Evolutionary conservation across 64 coral and sea anemone genomes (phyloP), one percentile per base, ranked within the genome.

Genomic region (Montipora capricornis): DNA sequence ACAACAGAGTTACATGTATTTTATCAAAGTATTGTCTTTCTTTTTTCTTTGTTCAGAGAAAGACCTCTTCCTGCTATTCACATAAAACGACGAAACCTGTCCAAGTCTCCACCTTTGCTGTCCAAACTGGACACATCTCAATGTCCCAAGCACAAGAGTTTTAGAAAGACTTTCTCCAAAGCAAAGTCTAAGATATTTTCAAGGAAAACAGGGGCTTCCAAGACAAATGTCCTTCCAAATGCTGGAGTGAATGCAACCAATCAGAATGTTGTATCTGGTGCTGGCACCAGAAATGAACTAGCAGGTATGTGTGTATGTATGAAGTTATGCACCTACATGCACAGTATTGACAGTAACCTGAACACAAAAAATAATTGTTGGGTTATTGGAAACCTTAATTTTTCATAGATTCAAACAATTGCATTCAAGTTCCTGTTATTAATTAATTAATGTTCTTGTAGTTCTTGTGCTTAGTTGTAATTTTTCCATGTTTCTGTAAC

Each of bases 121-220:
- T 86, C 93, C 47, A 97, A 97, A 71, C 89, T 89, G 68, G 88
- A 94, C 13, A 68, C 90, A 12, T 97, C 93, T 5, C 85, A 84
- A 5, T 87, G 58, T 47, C 93, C 94, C 52, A 97, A 95, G 78
- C 96, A 97, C 81, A 97, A 97, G 60, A 92, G 96, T 45, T 97
- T 97, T 66, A 89, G 92, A 44, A 97, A 97, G 51, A 95, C 96
- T 45, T 92, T 97, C 66, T 84, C 96, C 4, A 97, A 97, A 78
- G 96, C 96, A 26, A 97, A 89, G 20, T 97, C 93, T 11, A 97
- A 95, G 96, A 97, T 97, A 75, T 97, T 97, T 70, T 97, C 96
- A n/a, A 78, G 96, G 10, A 97, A 95, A 93, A 95, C 93, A 5
- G 86, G 80, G 84, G 58, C 80, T 17, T 74, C 93, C 0, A 97